A percentile compares a stretch with the other conserved stretches of the same genome.
These are phyloP conservation scores for Ganaspis brasiliensis DNA, from an alignment of 2,888 invertebrate genomes.

Conservation along the genomic window DNA sequence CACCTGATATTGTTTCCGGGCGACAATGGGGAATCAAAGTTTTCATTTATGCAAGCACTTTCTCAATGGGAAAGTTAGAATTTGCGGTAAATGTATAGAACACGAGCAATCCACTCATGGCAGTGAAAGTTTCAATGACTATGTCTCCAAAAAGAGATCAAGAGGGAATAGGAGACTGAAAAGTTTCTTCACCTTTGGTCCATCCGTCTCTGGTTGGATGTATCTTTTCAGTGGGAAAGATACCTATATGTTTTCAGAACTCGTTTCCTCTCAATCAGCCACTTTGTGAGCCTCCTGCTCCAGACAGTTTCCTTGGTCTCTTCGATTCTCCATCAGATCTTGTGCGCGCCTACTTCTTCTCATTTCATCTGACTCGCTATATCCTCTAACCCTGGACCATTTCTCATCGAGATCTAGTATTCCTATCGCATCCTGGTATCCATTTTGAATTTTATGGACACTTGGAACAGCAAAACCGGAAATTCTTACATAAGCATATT, in stretches of 20 bases:
- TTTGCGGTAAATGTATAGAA: neutral
- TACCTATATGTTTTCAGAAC: conserved; percentile 45
- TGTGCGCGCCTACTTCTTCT: conserved; percentile 27
- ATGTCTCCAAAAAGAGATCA: conserved; percentile 42
- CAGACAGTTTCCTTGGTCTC: conserved; percentile 46
- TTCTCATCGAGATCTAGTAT: conserved; percentile 55
- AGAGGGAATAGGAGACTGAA: conserved; percentile 49
- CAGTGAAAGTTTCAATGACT: conserved; percentile 26
- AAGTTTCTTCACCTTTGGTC: conserved; percentile 43
- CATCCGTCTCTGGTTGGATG: conserved; percentile 49
- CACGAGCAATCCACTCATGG: conserved; percentile 8
- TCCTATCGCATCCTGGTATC: conserved; percentile 62
- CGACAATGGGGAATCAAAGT: conserved; percentile 15
- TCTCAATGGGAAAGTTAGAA: conserved; percentile 26
- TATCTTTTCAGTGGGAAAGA: conserved; percentile 46
- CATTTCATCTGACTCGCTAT: conserved; percentile 25
- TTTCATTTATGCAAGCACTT: conserved; percentile 6
- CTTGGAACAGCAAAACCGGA: conserved; percentile 15
- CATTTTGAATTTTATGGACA: conserved; percentile 62
- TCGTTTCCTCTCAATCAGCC: conserved; percentile 62
- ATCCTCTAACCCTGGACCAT: conserved; percentile 47
- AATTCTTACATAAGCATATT: neutral
- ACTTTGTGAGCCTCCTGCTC: conserved; percentile 57
- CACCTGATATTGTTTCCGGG: neutral
- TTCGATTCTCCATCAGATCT: conserved; percentile 42